Base-by-base conservation (phyloP, 2,797 vertebrate genomes). In the Propithecus perrieri region DNA sequence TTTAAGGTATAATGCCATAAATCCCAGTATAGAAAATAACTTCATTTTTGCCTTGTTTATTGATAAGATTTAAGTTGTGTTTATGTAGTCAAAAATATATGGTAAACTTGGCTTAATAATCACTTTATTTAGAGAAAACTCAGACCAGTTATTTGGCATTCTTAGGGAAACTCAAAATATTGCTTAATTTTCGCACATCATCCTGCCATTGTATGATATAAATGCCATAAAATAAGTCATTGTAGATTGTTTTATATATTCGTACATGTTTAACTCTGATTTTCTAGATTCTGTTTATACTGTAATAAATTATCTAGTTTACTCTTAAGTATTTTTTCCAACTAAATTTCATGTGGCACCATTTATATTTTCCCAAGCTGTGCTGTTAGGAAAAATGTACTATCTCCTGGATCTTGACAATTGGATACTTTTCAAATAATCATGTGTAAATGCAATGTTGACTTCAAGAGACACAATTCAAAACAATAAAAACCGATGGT, bases 21-120 rank as follows among this genome's bases (percentile, higher is more conserved):
- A 96, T 89, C 57, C 75, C 43, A 85, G 4, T 57, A 89, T 86
- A 92, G 84, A 81, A 94, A 97, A 79, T 79, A 94, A 46, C 48
- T 97, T 87, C 11, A 85, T 96, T 95, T 95, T 90, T 85, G 41
- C 50, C 33, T 88, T 38, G 87, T 93, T 94, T 95, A 85, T 94
- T 92, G 3, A 55, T 94, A 94, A 89, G 65, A 76, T 63, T 79
- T 94, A 93, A 28, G 17, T 83, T 84, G n/a, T 71, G 6, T 87
- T 92, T 85, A 33, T 59, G 4, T 87, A 91, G 63, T 35, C 57
- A 95, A 35, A 95, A 94, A 79, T 71, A 17, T n/a, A 22, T 72
- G 57, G 46, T 67, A 94, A 86, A 85, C 65, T 95, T 95, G 69
- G 15, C 59, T 76, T 95, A 81, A 33, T 63, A 72, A 33, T 67